A percentile compares a stretch with the other conserved stretches of the same genome.
Evolutionary conservation across 2,888 invertebrate species (phyloP).

Genomic region (Carpatolechia fugitivella): DNA sequence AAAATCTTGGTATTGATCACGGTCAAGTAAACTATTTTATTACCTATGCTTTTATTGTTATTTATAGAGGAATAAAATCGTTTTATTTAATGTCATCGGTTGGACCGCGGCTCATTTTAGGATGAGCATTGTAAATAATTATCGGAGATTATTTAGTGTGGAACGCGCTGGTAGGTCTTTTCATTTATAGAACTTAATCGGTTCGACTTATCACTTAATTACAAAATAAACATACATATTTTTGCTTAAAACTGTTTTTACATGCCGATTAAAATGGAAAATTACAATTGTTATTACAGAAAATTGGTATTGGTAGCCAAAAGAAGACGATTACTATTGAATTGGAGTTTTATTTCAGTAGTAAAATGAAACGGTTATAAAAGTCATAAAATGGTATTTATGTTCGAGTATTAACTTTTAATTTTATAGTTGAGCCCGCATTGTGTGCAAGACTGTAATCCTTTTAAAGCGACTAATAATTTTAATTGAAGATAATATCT

Average conservation of each 20-base stretch:
- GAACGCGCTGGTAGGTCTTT: constrained; percentile 12
- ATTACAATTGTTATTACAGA: not conserved
- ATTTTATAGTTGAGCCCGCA: constrained; percentile 65
- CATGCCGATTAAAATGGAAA: not conserved
- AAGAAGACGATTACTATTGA: constrained; percentile 32
- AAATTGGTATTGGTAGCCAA: not conserved
- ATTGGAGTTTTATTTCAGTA: constrained; percentile 47
- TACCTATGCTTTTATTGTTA: constrained; percentile 75
- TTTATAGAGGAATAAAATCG: constrained; percentile 71
- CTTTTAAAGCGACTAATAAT: constrained; percentile 25
- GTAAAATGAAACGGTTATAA: constrained; percentile 3
- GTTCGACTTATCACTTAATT: constrained; percentile 12
- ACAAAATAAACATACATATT: not conserved
- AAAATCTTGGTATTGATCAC: constrained; percentile 70
- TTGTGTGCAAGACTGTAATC: constrained; percentile 30
- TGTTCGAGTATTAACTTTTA: constrained; percentile 46
- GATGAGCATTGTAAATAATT: constrained; percentile 25
- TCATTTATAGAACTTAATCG: not conserved
- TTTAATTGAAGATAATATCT: constrained; percentile 21
- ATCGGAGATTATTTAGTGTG: constrained; percentile 12
- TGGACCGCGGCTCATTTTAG: constrained; percentile 38
- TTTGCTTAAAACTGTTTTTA: not conserved
- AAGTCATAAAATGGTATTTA: constrained; percentile 55
- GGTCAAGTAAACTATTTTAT: constrained; percentile 72
- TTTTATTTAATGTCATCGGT: constrained; percentile 68